These are phyloP conservation scores for Drosophila longiperda DNA, from an alignment of 2,888 invertebrate species.

Conservation along the genomic window DNA sequence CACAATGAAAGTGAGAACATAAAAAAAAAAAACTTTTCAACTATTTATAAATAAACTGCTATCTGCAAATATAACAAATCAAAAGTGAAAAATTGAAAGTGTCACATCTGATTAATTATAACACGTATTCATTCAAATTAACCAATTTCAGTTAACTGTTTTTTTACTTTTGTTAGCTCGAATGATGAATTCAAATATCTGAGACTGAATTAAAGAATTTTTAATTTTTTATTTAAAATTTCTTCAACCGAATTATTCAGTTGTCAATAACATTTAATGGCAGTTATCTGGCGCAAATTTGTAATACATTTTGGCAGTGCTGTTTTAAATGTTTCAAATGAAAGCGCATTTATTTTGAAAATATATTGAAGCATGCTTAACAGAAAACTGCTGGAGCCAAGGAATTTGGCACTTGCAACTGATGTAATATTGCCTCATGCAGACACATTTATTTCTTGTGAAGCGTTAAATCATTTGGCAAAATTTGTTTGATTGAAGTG, in stretches of 20 bases:
- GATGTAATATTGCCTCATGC: slow-evolving; percentile 40
- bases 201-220: too few relatives aligned
- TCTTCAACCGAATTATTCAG: background rate
- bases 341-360: background rate
- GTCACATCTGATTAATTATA: background rate
- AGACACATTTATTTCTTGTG: slow-evolving; percentile 40
- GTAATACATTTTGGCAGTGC: background rate
- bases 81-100: slow-evolving; percentile 14
- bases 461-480: slow-evolving; percentile 53
- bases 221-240: too few relatives aligned
- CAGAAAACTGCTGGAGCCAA: slow-evolving; percentile 3
- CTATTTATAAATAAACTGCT: too few relatives aligned
- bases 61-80: background rate
- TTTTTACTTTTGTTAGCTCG: background rate
- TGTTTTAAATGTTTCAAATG: background rate
- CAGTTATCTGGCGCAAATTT: background rate
- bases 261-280: background rate
- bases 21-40: background rate
- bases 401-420: slow-evolving; percentile 20
- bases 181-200: background rate
- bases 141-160: background rate
- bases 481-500: slow-evolving; percentile 58
- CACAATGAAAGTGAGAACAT: slow-evolving; percentile 71
- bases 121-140: background rate
- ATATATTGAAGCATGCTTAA: slow-evolving; percentile 6